These are phyloP conservation scores for Zaprionus vittiger DNA, from an alignment of 1,140 invertebrate species.

Conservation along the genomic window DNA sequence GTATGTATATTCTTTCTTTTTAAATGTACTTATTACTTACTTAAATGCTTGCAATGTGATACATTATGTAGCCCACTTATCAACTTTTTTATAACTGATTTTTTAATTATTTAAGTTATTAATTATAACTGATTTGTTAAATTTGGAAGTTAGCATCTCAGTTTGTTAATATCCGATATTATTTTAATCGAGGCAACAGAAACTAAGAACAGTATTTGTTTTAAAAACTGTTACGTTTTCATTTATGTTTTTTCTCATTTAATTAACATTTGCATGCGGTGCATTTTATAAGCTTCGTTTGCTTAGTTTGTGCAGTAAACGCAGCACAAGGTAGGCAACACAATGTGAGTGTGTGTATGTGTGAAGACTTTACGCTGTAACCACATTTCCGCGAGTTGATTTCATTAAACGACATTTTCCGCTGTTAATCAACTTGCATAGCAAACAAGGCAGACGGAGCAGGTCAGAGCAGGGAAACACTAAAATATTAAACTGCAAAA, in stretches of 20 bases:
- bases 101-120: too few species aligned
- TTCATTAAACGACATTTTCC: conserved; percentile 18
- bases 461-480: neutral
- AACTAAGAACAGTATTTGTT: too few species aligned
- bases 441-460: conserved; percentile 1
- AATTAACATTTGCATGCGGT: conserved; percentile 34
- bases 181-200: too few species aligned
- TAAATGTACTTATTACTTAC: too few species aligned
- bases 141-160: too few species aligned
- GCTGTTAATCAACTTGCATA: conserved; percentile 25
- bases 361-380: conserved; percentile 1
- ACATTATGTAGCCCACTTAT: too few species aligned
- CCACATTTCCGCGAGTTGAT: conserved; percentile 27
- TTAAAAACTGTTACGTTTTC: neutral
- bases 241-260: conserved; percentile 10
- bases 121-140: too few species aligned
- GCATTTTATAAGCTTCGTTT: conserved; percentile 34
- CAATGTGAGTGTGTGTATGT: conserved; percentile 1
- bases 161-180: too few species aligned
- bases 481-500: neutral
- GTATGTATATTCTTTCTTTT: too few species aligned
- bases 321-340: neutral
- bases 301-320: conserved; percentile 13
- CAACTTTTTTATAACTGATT: too few species aligned
- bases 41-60: too few species aligned